Conservation (phyloP, 2,888 invertebrate genomes). For the Cremastinae sp. region DNA sequence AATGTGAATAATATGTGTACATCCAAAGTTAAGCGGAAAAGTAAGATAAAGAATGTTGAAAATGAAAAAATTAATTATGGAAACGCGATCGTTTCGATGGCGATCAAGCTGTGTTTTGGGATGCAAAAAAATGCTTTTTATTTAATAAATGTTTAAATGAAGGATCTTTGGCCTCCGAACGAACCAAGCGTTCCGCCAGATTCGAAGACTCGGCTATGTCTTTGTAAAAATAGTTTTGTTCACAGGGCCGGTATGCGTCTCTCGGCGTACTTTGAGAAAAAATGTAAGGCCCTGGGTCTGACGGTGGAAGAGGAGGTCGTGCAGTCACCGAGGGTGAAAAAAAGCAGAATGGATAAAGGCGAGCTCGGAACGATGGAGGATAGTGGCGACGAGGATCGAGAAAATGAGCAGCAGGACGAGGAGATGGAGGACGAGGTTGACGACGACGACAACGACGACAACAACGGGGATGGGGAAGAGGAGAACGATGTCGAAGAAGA, state of each 20-base stretch:
- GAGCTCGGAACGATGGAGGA: constrained; percentile 70
- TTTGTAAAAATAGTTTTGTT: constrained; percentile 77
- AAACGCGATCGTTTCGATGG: constrained; percentile 36
- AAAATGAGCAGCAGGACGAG: constrained; percentile 56
- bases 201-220: constrained; percentile 60
- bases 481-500: constrained; percentile 51
- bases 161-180: constrained; percentile 80
- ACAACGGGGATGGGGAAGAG: constrained; percentile 52
- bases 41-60: constrained; percentile 47
- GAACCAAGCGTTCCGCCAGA: constrained; percentile 41
- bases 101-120: constrained; percentile 50
- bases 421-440: constrained; percentile 50
- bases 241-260: constrained; percentile 88
- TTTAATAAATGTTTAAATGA: not conserved
- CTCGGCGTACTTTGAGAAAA: constrained; percentile 87
- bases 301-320: constrained; percentile 77
- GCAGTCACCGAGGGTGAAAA: constrained; percentile 76
- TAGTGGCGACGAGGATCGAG: constrained; percentile 78
- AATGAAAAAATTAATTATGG: constrained; percentile 7
- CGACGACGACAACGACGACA: constrained; percentile 47
- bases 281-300: constrained; percentile 86
- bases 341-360: constrained; percentile 67
- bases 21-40: constrained; percentile 48
- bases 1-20: constrained; percentile 17
- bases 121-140: constrained; percentile 6